phyloP scores from a whole-genome alignment of 1,140 invertebrate species.

The Drosophila ironensis region DNA sequence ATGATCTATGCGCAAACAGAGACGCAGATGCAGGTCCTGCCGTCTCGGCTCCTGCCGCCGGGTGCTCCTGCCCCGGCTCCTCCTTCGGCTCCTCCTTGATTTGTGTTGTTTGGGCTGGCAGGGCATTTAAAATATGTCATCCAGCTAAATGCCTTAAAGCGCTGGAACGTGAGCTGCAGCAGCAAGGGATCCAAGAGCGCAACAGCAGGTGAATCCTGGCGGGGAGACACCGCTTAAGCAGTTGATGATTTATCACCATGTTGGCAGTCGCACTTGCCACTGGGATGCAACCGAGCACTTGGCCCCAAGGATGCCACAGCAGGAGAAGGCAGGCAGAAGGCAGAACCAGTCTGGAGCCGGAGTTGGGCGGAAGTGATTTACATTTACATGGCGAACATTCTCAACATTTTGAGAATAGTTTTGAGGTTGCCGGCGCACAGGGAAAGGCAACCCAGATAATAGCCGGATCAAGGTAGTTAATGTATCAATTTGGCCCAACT shows the following conservation, averaged over 20 bases:
- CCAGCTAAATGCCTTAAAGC: conserved; percentile 75
- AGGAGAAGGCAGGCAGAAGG: background rate
- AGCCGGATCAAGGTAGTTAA: conserved; percentile 77
- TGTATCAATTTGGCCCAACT: conserved; percentile 66
- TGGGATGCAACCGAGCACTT: conserved; percentile 46
- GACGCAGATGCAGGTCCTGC: conserved; percentile 32
- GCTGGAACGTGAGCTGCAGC: conserved; percentile 59
- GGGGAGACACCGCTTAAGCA: conserved; percentile 68
- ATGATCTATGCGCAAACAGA: conserved; percentile 77
- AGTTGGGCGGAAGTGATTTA: conserved; percentile 69
- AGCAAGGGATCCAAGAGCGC: conserved; percentile 2
- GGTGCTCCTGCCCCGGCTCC: background rate
- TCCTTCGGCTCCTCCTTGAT: conserved; percentile 46
- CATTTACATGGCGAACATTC: conserved; percentile 71
- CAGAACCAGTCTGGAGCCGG: background rate
- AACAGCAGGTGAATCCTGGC: conserved; percentile 24
- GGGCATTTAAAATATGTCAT: conserved; percentile 77
- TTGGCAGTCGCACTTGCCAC: conserved; percentile 49
- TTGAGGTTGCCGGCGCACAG: conserved; percentile 3
- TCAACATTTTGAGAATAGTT: conserved; percentile 75
- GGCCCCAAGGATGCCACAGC: conserved; percentile 19
- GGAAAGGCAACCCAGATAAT: conserved; percentile 41
- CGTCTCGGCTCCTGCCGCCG: background rate
- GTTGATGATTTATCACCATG: conserved; percentile 73
- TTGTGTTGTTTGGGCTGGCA: conserved; percentile 72